Base-by-base conservation (phyloP, 2,888 invertebrate species). In the Netelia fuscicornis region DNA sequence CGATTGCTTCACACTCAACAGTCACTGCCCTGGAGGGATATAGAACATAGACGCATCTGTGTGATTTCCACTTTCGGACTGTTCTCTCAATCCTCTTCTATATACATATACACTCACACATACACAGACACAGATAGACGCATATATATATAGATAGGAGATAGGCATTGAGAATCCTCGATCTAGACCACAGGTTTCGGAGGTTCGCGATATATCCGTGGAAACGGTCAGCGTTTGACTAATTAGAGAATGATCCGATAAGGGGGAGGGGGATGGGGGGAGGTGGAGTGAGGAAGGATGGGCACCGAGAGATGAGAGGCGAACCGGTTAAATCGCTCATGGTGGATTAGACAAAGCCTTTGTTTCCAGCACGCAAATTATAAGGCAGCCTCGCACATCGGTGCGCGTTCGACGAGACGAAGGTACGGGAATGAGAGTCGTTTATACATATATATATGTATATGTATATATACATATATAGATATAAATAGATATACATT, bases 191-290 rank as follows among this genome's bases (percentile, higher is more conserved):
- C 64, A 67, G 64, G 71, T 67, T 74, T 58, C 48, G 11, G 67
- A 17, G 48, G 77, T 65, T 62, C 62, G 56, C 42, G 68, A 68
- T 74, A 52, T 65, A 52, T 65, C 70, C 44, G 70, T 81, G 58
- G 60, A 77, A 79, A 64, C 70, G 83, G 81, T 85, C 85, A 85
- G 81, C 86, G 87, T 87, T 86, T 86, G 87, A 88, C 89, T 89
- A 89, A 89, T 89, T 88, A 88, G 89, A 86, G 90, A 92, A 89
- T 90, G 90, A 92, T 92, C 89, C 89, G 87, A 81, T 37, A 83
- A 80, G 83, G 54, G 48, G 60, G 37, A 64, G 65, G 67, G 42
- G 56, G 68, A 65, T 17, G 17, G 56, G 1, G 25, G 25, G 2
- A 25, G 17, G 17, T 17, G 17, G 17, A 17, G 17, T 30, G 75